Evolutionary conservation across 2,797 vertebrate genomes (phyloP), one percentile per base, ranked within the genome.

Genomic region (Acipenser transmontanus): DNA sequence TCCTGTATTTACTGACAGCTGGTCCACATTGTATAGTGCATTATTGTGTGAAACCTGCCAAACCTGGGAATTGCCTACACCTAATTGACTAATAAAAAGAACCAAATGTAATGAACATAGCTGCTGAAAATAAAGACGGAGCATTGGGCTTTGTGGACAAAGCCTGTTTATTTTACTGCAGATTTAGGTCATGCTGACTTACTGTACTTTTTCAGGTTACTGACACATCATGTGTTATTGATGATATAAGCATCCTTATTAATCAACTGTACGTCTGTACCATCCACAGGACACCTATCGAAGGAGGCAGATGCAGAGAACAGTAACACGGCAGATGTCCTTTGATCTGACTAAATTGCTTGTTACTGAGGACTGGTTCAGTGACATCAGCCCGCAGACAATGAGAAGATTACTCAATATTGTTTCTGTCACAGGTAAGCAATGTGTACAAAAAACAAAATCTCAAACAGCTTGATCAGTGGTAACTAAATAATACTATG

Each of bases 341-440:
- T 96, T 99, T 12, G 96, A 99, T 76, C 85, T 99, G 68, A 93
- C 95, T 0, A 98, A 98, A 71, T 85, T 99, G 72, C 82, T 99
- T 80, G 93, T 98, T 70, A 94, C 95, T 0, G 96, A 99, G 77
- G 96, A 98, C 68, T 99, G 96, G 96, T 98, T 98, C 85, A 97
- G 89, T 52, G 96, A 99, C 82, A 98, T 98, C 82, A 98, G 95
- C 69, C 97, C 97, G 0, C 97, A 98, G 86, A 95, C 92, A 50
- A 97, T 98, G 97, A 92, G 96, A 71, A 85, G 96, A 65, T 82
- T 99, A 51, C 90, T 99, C 10, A 99, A 99, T 82, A 98, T 99
- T 68, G 94, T 99, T 61, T 99, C 97, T 0, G 93, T 99, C 72
- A 99, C 96, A 59, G 96, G 96, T 97, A 50, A 34, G 34, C 34